These are phyloP conservation scores for Dendrocincla tyrannina DNA, from an alignment of 2,797 vertebrate species.

Conservation along the genomic window DNA sequence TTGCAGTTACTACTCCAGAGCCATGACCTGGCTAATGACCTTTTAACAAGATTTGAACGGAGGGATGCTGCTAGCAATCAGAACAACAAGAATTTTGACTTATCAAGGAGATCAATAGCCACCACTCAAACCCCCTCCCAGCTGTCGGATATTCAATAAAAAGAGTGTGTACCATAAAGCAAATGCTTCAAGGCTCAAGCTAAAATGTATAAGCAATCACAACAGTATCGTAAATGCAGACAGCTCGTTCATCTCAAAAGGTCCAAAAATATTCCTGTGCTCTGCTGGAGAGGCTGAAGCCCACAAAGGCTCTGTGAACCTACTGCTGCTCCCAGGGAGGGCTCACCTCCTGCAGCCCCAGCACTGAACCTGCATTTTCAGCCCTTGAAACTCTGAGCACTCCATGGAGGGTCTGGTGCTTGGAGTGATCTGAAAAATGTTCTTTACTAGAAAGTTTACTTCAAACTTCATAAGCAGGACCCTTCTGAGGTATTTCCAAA, in stretches of 20 bases:
- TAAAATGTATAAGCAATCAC: neutral
- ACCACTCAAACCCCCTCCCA: neutral
- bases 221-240: neutral
- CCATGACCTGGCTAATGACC: neutral
- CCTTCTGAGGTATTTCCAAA: neutral
- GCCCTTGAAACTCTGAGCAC: neutral
- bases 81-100: neutral
- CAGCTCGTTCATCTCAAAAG: neutral
- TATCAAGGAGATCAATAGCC: neutral
- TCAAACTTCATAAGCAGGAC: neutral
- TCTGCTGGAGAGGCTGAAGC: neutral
- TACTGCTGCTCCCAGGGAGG: accelerated
- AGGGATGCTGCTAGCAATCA: neutral
- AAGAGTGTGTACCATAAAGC: accelerated
- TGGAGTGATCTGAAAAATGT: neutral
- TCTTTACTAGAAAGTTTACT: neutral
- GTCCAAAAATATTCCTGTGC: accelerated
- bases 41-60: neutral
- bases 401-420: neutral
- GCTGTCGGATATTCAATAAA: neutral
- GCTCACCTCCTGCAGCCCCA: neutral
- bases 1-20: neutral
- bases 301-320: neutral
- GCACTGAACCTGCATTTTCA: neutral
- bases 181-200: neutral